A percentile compares a stretch with the other conserved stretches of the same genome.
Evolutionary conservation across 2,113 vertebrate genomes (phyloP).

Genomic region (Stercorarius parasiticus): DNA sequence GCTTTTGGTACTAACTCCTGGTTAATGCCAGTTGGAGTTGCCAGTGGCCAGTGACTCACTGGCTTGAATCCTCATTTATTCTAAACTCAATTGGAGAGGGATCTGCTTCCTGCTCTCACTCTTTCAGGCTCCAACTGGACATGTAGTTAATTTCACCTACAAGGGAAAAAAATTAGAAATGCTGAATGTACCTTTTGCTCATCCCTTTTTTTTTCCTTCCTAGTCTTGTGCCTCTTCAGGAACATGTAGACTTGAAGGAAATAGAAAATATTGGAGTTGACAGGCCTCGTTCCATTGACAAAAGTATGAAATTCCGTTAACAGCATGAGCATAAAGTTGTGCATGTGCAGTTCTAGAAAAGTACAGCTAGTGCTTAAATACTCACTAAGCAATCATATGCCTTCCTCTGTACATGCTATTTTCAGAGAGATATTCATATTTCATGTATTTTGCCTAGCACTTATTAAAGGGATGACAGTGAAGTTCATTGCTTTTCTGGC

Average conservation of each 20-base stretch:
- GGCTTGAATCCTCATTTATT: not conserved
- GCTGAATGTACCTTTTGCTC: not conserved
- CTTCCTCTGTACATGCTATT: not conserved
- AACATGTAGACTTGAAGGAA: not conserved
- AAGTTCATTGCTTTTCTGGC: not conserved
- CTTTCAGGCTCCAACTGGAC: not conserved
- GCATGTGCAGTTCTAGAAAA: not conserved
- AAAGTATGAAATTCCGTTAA: not conserved
- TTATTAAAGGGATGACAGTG: not conserved
- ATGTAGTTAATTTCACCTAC: not conserved
- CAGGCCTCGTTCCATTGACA: not conserved
- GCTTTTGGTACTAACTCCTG: not conserved
- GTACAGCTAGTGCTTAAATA: not conserved
- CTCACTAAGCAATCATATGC: not conserved
- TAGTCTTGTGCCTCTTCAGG: not conserved
- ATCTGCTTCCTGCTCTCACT: not conserved
- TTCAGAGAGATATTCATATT: not conserved
- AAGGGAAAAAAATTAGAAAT: not conserved
- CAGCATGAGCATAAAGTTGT: not conserved
- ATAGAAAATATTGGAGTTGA: not conserved
- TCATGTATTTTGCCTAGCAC: not conserved
- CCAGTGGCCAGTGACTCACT: not conserved
- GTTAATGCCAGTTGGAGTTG: not conserved
- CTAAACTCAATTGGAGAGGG: not conserved
- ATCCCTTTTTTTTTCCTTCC: not conserved